Conservation (phyloP, 2,888 invertebrate genomes). For the Suillia variegata region DNA sequence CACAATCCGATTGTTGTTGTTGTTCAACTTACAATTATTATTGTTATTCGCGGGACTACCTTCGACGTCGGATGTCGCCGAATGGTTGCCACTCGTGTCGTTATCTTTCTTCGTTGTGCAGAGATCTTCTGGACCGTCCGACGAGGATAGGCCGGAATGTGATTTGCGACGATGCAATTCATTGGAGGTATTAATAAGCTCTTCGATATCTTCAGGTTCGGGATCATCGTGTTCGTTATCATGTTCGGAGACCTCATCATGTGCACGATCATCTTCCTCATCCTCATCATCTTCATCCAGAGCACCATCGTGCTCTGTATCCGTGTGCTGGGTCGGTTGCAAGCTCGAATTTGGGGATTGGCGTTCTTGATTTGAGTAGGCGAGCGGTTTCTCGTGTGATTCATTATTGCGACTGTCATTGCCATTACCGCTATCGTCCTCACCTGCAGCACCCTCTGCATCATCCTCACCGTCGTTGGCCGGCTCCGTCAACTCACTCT, state of each 20-base stretch:
- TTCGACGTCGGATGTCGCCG: constrained; percentile 38
- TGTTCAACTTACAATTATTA: constrained; percentile 52
- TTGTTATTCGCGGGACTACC: constrained; percentile 46
- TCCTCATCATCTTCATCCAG: constrained; percentile 63
- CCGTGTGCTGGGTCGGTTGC: neutral
- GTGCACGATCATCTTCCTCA: constrained; percentile 32
- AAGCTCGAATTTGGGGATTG: neutral
- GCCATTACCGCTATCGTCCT: constrained; percentile 28
- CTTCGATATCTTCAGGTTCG: constrained; percentile 52
- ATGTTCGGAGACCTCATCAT: constrained; percentile 44
- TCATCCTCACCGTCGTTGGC: constrained; percentile 43
- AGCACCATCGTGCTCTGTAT: constrained; percentile 14
- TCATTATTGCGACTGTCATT: constrained; percentile 35
- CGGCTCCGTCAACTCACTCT: constrained; percentile 61
- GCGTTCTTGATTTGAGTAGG: neutral
- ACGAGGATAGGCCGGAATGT: constrained; percentile 41
- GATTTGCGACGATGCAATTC: constrained; percentile 52
- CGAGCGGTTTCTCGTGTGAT: neutral
- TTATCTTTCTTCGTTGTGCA: constrained; percentile 57
- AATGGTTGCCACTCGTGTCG: constrained; percentile 34
- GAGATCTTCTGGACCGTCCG: constrained; percentile 60
- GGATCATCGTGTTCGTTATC: constrained; percentile 34
- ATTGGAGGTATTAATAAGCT: constrained; percentile 52
- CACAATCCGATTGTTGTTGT: constrained; percentile 59
- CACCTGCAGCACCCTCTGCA: neutral